Conservation (phyloP, 1,140 invertebrate genomes). For the Leguminivora glycinivorella region DNA sequence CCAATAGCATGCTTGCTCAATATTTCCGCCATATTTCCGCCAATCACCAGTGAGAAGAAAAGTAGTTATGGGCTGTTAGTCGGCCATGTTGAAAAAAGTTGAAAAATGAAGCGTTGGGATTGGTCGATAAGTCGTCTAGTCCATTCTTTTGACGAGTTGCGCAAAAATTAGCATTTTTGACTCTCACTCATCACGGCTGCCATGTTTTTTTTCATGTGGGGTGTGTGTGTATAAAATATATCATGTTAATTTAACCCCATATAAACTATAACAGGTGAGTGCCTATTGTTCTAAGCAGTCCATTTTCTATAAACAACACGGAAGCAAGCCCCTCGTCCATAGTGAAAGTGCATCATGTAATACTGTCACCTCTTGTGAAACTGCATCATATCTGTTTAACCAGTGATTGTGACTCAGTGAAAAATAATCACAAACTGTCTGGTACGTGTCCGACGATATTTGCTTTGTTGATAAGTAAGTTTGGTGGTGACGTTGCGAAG, state of each 20-base stretch:
- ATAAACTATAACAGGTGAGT: constrained; percentile 72
- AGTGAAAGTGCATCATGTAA: constrained; percentile 79
- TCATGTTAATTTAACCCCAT: constrained; percentile 73
- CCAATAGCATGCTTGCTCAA: constrained; percentile 43
- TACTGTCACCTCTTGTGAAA: constrained; percentile 74
- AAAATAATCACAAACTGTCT: constrained; percentile 44
- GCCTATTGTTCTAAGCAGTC: constrained; percentile 43
- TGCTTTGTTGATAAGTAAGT: constrained; percentile 45
- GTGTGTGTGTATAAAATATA: constrained; percentile 75
- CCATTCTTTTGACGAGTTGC: constrained; percentile 73
- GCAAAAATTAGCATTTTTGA: constrained; percentile 72
- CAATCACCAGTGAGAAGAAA: constrained; percentile 53
- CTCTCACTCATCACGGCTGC: constrained; percentile 75
- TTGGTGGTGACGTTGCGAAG: constrained; percentile 1
- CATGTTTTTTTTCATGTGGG: constrained; percentile 79
- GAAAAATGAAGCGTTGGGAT: constrained; percentile 57
- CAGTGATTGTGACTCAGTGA: constrained; percentile 52
- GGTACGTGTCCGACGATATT: constrained; percentile 33
- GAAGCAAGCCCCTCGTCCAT: constrained; percentile 58
- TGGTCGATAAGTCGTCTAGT: constrained; percentile 67
- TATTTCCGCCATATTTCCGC: constrained; percentile 56
- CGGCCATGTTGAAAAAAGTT: constrained; percentile 58
- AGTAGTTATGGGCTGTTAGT: constrained; percentile 50
- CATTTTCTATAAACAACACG: constrained; percentile 49
- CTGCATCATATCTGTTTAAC: constrained; percentile 60